Conservation (phyloP, 2,797 vertebrate species). For the Notolepis coatsorum region DNA sequence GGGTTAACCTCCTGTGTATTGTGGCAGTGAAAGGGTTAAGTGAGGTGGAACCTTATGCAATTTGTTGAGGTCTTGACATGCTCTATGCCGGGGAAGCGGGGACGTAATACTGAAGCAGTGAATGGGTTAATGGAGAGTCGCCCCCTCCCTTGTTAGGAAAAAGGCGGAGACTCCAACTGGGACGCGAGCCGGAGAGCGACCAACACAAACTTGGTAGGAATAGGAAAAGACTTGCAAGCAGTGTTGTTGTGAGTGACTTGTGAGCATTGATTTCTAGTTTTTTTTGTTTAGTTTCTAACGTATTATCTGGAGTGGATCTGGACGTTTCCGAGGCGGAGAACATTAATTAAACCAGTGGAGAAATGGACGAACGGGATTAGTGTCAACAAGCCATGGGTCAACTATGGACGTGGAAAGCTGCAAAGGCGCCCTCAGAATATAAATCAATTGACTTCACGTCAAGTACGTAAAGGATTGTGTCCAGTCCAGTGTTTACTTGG, state of each 20-base stretch:
- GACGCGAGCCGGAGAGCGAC: constrained; percentile 27
- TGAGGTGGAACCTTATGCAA: too few species aligned
- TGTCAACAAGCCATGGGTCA: constrained; percentile 19
- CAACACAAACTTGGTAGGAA: constrained; percentile 28
- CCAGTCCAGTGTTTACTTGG: background rate
- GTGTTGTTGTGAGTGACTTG: too few species aligned
- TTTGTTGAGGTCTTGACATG: too few species aligned
- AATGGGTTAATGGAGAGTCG: constrained; percentile 50
- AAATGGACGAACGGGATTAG: background rate
- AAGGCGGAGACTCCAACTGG: constrained; percentile 69
- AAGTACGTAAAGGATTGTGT: constrained; percentile 20
- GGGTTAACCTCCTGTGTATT: too few species aligned
- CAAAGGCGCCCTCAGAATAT: constrained; percentile 1
- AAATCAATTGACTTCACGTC: background rate
- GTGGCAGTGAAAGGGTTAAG: too few species aligned
- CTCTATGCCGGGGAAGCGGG: too few species aligned
- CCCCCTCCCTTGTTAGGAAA: background rate
- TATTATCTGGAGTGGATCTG: background rate
- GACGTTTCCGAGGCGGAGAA: too few species aligned
- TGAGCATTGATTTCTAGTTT: too few species aligned
- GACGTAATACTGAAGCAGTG: background rate
- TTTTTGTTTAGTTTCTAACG: background rate
- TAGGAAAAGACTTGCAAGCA: too few species aligned
- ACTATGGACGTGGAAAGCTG: constrained; percentile 23
- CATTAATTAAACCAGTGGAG: background rate